Conservation (phyloP, 2,113 vertebrate genomes). For the Melanostigma gelatinosum region DNA sequence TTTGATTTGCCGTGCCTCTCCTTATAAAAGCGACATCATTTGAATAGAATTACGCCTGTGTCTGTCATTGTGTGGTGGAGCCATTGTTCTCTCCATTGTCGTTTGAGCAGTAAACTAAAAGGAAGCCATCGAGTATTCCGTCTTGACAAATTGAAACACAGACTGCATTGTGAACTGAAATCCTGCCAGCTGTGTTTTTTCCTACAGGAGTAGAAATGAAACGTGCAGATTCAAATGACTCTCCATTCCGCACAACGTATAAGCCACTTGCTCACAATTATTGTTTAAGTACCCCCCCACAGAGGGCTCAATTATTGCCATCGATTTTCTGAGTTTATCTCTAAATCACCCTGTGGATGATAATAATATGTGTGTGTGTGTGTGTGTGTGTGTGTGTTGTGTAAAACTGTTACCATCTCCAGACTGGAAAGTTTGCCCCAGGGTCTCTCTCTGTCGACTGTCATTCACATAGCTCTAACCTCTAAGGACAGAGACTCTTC, state of each 20-base stretch:
- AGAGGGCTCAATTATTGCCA: constrained; percentile 46
- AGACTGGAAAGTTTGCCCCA: constrained; percentile 44
- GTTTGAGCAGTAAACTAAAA: constrained; percentile 11
- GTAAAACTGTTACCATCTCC: constrained; percentile 28
- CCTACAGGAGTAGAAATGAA: constrained; percentile 40
- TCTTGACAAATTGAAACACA: constrained; percentile 29
- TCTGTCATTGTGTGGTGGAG: not conserved
- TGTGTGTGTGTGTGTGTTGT: not conserved
- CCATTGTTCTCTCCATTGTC: constrained; percentile 5
- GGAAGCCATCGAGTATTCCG: not conserved
- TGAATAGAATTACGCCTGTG: not conserved
- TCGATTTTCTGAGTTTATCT: constrained; percentile 51
- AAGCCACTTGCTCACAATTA: constrained; percentile 60
- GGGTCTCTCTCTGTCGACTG: constrained; percentile 50
- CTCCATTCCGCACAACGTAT: constrained; percentile 43
- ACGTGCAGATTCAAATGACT: constrained; percentile 53
- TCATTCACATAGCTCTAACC: constrained; percentile 54
- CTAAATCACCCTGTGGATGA: constrained; percentile 36
- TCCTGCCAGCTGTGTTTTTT: constrained; percentile 44
- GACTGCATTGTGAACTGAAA: constrained; percentile 23
- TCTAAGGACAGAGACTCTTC: constrained; percentile 39
- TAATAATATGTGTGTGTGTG: not conserved
- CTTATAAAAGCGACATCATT: not conserved
- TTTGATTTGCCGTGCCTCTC: not conserved
- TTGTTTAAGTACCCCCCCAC: constrained; percentile 32